Evolutionary conservation across 2,888 invertebrate genomes (phyloP).

Genomic region (Ametastegia equiseti): DNA sequence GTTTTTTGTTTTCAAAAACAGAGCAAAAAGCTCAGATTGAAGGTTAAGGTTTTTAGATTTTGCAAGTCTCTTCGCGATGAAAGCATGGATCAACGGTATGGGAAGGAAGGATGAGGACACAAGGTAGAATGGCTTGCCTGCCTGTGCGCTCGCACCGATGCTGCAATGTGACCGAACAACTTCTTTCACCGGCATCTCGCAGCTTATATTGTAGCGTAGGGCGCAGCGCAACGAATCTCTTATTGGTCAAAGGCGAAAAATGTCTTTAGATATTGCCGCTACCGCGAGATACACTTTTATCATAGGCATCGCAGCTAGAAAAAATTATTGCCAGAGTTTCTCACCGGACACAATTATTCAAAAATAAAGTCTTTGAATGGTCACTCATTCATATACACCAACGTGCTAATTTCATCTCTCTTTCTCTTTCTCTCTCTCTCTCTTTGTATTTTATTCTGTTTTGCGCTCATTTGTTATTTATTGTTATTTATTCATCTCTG

Average conservation of each 20-base stretch:
- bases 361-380: neutral
- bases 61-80: conserved; percentile 23
- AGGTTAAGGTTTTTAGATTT: conserved; percentile 44
- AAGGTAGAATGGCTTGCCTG: conserved; percentile 27
- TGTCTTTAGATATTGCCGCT: conserved; percentile 46
- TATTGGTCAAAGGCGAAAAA: conserved; percentile 37
- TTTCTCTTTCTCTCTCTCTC: neutral
- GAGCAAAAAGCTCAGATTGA: conserved; percentile 23
- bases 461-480: no score
- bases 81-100: conserved; percentile 8
- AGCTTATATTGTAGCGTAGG: conserved; percentile 34
- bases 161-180: conserved; percentile 46
- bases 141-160: conserved; percentile 40
- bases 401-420: neutral
- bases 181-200: conserved; percentile 35
- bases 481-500: no score
- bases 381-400: neutral
- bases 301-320: neutral
- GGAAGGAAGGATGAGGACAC: conserved; percentile 1
- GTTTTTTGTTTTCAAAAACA: conserved; percentile 22
- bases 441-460: no score
- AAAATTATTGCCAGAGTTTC: conserved; percentile 1
- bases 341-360: neutral
- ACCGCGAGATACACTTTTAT: conserved; percentile 29
- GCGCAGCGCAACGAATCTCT: conserved; percentile 45